These are phyloP conservation scores for Ptychadena robeensis DNA, from an alignment of 2,797 vertebrate species.

Conservation along the genomic window DNA sequence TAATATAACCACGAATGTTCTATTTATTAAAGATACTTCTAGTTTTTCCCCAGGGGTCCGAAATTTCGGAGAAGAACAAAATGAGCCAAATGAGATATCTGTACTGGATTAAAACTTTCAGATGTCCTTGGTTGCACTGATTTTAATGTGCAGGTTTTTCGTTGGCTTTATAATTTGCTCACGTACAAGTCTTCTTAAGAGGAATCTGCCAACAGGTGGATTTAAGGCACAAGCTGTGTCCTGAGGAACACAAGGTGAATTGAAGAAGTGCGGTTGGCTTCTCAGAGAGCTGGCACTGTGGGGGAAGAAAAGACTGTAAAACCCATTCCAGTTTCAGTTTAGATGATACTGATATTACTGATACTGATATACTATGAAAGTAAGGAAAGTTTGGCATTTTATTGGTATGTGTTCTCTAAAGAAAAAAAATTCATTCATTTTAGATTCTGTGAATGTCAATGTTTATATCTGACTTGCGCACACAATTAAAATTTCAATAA, in stretches of 20 bases:
- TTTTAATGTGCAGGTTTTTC: background rate
- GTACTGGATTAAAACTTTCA: background rate
- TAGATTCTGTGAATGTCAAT: too few relatives aligned
- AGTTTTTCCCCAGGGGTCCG: background rate
- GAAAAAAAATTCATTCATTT: too few relatives aligned
- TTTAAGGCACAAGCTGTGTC: background rate
- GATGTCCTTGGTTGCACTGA: background rate
- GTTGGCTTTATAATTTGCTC: background rate
- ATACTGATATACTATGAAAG: too few relatives aligned
- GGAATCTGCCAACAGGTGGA: background rate
- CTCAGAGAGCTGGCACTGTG: too few relatives aligned
- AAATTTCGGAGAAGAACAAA: background rate
- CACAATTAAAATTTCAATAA: too few relatives aligned
- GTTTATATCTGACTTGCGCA: too few relatives aligned
- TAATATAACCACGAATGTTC: background rate
- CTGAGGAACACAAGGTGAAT: too few relatives aligned
- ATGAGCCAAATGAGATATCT: background rate
- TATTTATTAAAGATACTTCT: background rate
- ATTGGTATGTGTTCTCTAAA: too few relatives aligned
- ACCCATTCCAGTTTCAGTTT: background rate
- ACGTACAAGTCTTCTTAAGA: background rate
- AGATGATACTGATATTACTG: too few relatives aligned
- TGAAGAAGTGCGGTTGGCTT: too few relatives aligned
- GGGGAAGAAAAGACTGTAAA: background rate
- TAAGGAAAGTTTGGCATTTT: too few relatives aligned